Evolutionary conservation across 2,888 invertebrate genomes (phyloP).

Genomic region (Melipona bicolor): DNA sequence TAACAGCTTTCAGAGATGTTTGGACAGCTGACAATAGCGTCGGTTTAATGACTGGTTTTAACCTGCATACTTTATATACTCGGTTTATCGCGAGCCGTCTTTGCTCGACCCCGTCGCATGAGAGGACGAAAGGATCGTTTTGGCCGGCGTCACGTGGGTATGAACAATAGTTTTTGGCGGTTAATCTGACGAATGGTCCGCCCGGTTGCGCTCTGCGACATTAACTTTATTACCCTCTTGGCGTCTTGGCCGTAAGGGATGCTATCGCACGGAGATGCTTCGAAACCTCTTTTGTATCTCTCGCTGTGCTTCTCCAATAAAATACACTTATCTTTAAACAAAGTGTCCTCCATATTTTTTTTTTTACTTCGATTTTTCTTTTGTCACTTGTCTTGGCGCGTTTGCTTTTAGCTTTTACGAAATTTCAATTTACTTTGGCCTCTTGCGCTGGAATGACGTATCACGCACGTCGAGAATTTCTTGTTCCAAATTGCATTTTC

Average conservation of each 20-base stretch:
- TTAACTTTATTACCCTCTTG: constrained; percentile 1
- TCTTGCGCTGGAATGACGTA: too few species aligned
- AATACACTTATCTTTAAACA: neutral
- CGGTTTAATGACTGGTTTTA: constrained; percentile 21
- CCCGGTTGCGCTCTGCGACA: neutral
- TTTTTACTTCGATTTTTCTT: neutral
- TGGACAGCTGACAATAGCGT: constrained; percentile 50
- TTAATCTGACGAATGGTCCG: neutral
- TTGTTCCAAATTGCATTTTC: too few species aligned
- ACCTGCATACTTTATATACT: neutral
- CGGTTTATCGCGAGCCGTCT: neutral
- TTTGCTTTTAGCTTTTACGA: too few species aligned
- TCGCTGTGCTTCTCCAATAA: neutral
- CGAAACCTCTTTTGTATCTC: neutral
- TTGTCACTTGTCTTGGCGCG: too few species aligned
- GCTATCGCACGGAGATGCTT: neutral
- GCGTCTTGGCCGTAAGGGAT: neutral
- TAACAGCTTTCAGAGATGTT: constrained; percentile 27
- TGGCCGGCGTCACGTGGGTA: neutral
- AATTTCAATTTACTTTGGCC: too few species aligned
- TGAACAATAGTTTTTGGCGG: neutral
- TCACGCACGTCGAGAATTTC: too few species aligned
- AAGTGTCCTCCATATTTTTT: neutral
- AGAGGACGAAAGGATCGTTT: constrained; percentile 1
- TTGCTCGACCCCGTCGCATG: neutral